phyloP scores from a whole-genome alignment of 2,888 invertebrate species.

The Conus canariensis region DNA sequence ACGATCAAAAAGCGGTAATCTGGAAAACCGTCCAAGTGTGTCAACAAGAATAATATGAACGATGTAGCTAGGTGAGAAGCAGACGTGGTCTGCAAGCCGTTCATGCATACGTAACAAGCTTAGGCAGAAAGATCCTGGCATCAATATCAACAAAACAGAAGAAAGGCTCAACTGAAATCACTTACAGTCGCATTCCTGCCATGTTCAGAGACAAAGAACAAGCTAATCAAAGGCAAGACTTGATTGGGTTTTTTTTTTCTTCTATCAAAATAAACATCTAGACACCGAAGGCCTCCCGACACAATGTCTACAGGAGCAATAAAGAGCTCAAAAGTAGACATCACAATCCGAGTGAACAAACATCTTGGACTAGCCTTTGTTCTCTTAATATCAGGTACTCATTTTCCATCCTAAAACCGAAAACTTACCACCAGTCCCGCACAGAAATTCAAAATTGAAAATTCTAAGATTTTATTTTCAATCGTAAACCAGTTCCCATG shows the following conservation, averaged over 20 bases:
- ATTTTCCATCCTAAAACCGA: no score
- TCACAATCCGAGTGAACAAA: background rate
- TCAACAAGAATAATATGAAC: background rate
- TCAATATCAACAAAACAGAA: constrained; percentile 13
- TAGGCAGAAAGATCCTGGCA: constrained; percentile 1
- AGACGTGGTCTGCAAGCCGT: background rate
- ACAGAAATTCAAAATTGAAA: no score
- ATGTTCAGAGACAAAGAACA: background rate
- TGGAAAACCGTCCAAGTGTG: background rate
- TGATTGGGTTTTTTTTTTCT: background rate
- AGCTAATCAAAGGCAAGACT: background rate
- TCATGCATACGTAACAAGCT: background rate
- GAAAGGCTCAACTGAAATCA: constrained; percentile 14
- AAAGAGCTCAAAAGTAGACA: background rate
- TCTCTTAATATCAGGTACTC: no score
- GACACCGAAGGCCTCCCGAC: background rate
- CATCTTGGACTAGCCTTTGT: background rate
- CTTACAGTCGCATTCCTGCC: background rate
- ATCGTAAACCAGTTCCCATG: no score
- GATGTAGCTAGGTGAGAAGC: background rate
- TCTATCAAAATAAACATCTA: background rate
- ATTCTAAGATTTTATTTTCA: no score
- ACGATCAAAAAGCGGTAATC: no score
- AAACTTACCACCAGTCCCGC: no score
- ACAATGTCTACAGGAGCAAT: background rate